phyloP scores from a whole-genome alignment of 2,888 invertebrate genomes.

The Rotaria sp. region DNA sequence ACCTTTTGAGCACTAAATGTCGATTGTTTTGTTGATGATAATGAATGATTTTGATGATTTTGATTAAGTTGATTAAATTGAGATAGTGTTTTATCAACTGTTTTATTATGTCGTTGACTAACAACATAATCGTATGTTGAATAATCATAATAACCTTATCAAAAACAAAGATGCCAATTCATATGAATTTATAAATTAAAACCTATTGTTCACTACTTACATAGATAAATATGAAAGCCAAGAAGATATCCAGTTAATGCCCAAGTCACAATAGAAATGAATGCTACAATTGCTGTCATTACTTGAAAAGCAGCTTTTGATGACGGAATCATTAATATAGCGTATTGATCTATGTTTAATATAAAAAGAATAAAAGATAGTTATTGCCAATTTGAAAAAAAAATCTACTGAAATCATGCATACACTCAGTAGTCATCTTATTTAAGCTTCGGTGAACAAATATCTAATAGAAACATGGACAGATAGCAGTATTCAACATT shows the following conservation, averaged over 20 bases:
- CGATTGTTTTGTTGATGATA: not conserved
- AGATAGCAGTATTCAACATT: no score
- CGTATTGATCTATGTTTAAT: not conserved
- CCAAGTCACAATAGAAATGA: not conserved
- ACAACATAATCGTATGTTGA: not conserved
- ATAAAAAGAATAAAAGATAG: not conserved
- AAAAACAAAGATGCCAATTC: not conserved
- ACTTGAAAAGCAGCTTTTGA: not conserved
- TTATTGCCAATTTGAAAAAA: not conserved
- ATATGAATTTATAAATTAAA: not conserved
- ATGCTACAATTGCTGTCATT: not conserved
- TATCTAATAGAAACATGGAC: no score
- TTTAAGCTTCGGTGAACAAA: no score
- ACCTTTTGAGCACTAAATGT: not conserved
- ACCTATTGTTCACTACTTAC: not conserved
- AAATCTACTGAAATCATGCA: no score
- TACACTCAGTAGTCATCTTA: no score
- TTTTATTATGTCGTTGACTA: not conserved
- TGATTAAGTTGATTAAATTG: not conserved
- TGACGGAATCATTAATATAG: not conserved
- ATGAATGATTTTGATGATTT: no score
- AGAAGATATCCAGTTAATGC: not conserved
- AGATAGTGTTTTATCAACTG: not conserved
- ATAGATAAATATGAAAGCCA: not conserved
- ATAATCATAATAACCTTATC: not conserved